Evolutionary conservation across 2,888 invertebrate genomes (phyloP), one percentile per base, ranked within the genome.

Genomic region (Aporophyla nigra): DNA sequence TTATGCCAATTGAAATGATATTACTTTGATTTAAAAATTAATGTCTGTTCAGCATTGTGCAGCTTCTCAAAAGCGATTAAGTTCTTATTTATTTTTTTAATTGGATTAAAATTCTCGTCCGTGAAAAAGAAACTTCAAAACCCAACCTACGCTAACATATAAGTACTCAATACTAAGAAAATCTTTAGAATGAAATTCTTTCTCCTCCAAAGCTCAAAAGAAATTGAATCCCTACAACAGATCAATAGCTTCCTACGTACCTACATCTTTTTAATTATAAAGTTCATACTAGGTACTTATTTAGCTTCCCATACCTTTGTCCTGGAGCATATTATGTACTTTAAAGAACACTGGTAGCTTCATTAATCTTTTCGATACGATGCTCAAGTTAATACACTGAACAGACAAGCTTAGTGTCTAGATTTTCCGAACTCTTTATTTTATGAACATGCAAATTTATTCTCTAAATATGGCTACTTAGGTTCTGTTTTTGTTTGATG

Each of bases 341-440:
- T 66, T 49, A 24, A 43, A 56, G 40, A 67, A 53, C 16, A 59
- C 27, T 59, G 74, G 66, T 75, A 82, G 73, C 54, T 76, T 85
- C 78, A 86, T 86, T 85, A 85, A 86, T 86, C 87, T 78, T 86
- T 74, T 67, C 73, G 56, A 78, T 86, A 74, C 76, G 80, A 53
- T 83, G 74, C 58, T 66, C 76, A 76, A 71, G 69, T 76, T 75
- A 69, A 67, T 54, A 86, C 65, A 76, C 74, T 77, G 54, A 56
- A 68, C 67, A 72, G 65, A 56, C 19, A 46, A 76, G 74, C 58
- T 78, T 70, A 74, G 65, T 74, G 73, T 70, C 75, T 73, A 72
- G 69, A 74, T 76, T 78, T 82, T 65, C 61, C 27, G 16, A 63
- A 67, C 63, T 46, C 53, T 54, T 24, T 40, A 46, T 51, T 80